Base-by-base conservation (phyloP, 2,888 invertebrate species). In the Lapara coniferarum region DNA sequence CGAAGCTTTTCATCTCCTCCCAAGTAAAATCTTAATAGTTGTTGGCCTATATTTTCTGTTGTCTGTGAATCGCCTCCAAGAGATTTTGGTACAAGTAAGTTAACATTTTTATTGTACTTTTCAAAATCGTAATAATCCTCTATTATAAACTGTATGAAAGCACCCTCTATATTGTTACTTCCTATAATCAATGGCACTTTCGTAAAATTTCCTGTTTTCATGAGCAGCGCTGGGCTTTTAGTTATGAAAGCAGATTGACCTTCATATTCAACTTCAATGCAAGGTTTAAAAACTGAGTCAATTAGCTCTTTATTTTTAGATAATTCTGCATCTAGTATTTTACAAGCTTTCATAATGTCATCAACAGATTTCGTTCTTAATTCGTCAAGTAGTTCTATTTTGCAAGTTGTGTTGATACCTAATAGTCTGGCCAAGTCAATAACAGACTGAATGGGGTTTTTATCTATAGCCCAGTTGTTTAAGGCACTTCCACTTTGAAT, bases 151-250 rank as follows among this genome's bases (percentile, higher is more conserved):
- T 89, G 81, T 46, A 91, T 74, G 55, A 89, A 71, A 14, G 85
- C 81, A 2, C 80, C 89, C 80, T 93, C 93, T 69, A 86, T 85
- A 69, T 91, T 89, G 74, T 89, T 90, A 74, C 88, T 87, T 16
- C 94, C 94, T 63, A 92, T 91, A 66, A 94, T 89, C 69, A 93
- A 74, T 2, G 94, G 94, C 0, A 94, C 91, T 80, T 90, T 92
- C 75, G 90, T 89, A 69, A 88, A 89, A 70, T 88, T 88, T 37
- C 90, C 90, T 46, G 91, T 87, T 78, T 90, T 92, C 69, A 93
- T 75, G 66, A 93, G 84, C n/a, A 81, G 66, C 52, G 75, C 75
- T 51, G 94, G 93, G 71, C 86, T 88, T 79, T 88, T 92, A 6
- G 88, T 86, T 4, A 94, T 79, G 75, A 94, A 94, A 55, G 89